Base-by-base conservation (phyloP, 1,140 invertebrate genomes). In the Akabosia matsudoensis region DNA sequence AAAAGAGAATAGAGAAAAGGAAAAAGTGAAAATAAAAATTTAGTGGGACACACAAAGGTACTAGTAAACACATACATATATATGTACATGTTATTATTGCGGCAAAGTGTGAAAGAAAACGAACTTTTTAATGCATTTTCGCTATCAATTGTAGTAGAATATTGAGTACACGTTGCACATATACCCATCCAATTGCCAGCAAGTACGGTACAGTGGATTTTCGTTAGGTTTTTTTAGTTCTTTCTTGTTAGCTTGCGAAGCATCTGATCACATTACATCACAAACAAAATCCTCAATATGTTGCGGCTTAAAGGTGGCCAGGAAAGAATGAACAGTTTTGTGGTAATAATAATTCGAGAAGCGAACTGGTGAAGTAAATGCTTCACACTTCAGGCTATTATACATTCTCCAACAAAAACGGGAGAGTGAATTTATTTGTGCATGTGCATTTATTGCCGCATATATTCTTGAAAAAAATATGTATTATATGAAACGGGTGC, bases 261-360 rank as follows among this genome's bases (percentile, higher is more conserved):
- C 2, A 45, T 45, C 37, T 7, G 7, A 45, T 67, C 61, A 22
- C 30, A 67, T 67, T 30, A 67, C 61, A 67, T 67, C 61, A 30
- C 61, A 28, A 2, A 67, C 26, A 67, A 67, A 67, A 67, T 67
- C 61, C 61, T 67, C 61, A 67, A 67, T 67, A 67, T 67, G 61
- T 31, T 30, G 61, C 61, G 61, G 61, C 61, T 67, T 67, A 67
- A n/a, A 67, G 28, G 30, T 31, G 22, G 30, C 28, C 13, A 24
- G 54, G 24, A 24, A n/a, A 61, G 54, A 61, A 13, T 10, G 37
- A 45, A 18, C 13, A 61, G 54, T 16, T 13, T 18, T 45, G 54
- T 56, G 13, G 61, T 22, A 67, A 67, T 67, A 67, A 67, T 67
- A 67, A 67, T 67, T 30, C 30, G 24, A 28, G n/a, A 24, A 30